Evolutionary conservation across 2,113 vertebrate species (phyloP).

Genomic region (Cisticola juncidis): DNA sequence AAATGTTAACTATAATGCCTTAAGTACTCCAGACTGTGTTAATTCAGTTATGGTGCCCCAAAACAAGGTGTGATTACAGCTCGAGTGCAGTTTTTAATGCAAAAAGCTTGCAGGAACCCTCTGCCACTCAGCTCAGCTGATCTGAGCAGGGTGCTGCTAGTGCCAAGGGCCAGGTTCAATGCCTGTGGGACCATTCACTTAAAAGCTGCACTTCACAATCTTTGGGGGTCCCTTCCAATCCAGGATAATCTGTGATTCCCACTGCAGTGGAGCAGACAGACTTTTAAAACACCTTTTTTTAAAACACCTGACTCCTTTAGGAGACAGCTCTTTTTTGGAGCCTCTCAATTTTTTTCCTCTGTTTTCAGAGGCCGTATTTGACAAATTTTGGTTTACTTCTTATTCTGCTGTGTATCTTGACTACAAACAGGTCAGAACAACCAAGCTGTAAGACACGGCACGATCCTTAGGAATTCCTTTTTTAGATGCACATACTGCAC

Average conservation of each 20-base stretch:
- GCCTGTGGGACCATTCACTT: neutral
- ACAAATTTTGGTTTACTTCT: neutral
- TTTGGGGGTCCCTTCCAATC: neutral
- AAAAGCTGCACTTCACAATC: neutral
- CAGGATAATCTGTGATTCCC: neutral
- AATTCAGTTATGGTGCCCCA: neutral
- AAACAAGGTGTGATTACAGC: neutral
- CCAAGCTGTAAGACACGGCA: neutral
- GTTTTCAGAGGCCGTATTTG: neutral
- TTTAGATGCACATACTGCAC: neutral
- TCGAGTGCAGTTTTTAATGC: neutral
- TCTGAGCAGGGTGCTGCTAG: neutral
- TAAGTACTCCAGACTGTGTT: neutral
- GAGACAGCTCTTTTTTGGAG: neutral
- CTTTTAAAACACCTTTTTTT: neutral
- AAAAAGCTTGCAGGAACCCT: neutral
- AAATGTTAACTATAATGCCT: neutral
- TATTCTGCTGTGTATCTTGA: neutral
- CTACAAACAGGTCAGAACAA: neutral
- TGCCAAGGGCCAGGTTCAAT: neutral
- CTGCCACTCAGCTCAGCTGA: neutral
- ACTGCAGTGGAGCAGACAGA: neutral
- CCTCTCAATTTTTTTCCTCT: neutral
- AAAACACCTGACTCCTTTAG: neutral
- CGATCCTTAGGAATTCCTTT: neutral